A percentile compares a stretch with the other conserved stretches of the same genome.
Conservation (phyloP, 2,888 invertebrate species). For the Rhimphoctona megacephalus region DNA sequence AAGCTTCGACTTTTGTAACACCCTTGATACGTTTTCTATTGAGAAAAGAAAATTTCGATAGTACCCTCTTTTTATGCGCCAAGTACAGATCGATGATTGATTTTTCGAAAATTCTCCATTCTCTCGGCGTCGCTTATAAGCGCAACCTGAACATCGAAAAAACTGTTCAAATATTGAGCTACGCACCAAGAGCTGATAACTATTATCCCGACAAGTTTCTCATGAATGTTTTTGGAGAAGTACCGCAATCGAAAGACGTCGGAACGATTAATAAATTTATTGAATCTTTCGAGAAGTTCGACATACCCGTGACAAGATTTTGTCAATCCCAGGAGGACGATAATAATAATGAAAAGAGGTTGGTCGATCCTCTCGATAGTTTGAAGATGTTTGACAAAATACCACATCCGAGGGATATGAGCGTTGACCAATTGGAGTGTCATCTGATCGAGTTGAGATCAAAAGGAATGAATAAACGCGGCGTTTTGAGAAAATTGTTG, state of each 20-base stretch:
- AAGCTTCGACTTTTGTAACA: conserved; percentile 83
- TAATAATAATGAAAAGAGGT: too few species aligned
- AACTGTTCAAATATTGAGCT: conserved; percentile 86
- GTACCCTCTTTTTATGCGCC: conserved; percentile 55
- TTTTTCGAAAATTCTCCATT: conserved; percentile 85
- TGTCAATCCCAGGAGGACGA: background rate
- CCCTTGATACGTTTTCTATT: conserved; percentile 86
- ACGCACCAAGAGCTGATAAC: conserved; percentile 82
- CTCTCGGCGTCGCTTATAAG: conserved; percentile 85
- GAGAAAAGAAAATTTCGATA: conserved; percentile 84
- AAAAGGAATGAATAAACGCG: conserved; percentile 89
- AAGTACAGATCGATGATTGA: conserved; percentile 85
- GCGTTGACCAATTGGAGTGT: conserved; percentile 87
- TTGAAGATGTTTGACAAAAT: background rate
- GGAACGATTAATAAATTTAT: conserved; percentile 76
- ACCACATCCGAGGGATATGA: conserved; percentile 87
- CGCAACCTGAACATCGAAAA: conserved; percentile 85
- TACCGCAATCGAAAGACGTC: conserved; percentile 80
- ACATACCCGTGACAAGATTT: conserved; percentile 72
- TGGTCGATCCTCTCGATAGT: background rate
- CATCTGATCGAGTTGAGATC: conserved; percentile 89
- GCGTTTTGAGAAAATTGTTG: conserved; percentile 88
- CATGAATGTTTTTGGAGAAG: conserved; percentile 85
- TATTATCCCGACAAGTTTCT: conserved; percentile 88
- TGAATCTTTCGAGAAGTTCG: conserved; percentile 71